These are phyloP conservation scores for Cheilosia vulpina DNA, from an alignment of 2,888 invertebrate species.

Conservation along the genomic window DNA sequence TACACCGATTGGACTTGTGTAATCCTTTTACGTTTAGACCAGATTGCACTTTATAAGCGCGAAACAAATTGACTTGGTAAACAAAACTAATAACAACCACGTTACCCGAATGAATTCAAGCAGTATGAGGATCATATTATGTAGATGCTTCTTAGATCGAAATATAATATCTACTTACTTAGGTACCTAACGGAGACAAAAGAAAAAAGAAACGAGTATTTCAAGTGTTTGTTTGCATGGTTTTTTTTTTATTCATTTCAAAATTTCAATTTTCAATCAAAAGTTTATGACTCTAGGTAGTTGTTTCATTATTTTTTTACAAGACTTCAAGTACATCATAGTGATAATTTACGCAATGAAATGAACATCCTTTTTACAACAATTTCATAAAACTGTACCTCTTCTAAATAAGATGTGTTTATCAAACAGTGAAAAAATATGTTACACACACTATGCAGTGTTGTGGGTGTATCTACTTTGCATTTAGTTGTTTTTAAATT, in stretches of 20 bases:
- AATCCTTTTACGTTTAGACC: no score
- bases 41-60: no score
- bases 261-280: constrained; percentile 27
- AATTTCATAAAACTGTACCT: constrained; percentile 32
- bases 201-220: neutral
- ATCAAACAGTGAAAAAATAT: constrained; percentile 54
- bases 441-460: neutral
- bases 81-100: no score
- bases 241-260: constrained; percentile 15
- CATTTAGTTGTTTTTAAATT: constrained; percentile 3
- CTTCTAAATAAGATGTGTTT: constrained; percentile 18
- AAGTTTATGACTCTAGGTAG: constrained; percentile 3
- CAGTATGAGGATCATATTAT: no score
- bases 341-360: constrained; percentile 9
- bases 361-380: constrained; percentile 44
- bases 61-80: no score
- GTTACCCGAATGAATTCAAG: no score
- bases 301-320: neutral
- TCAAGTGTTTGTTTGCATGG: constrained; percentile 6
- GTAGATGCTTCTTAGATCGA: no score
- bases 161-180: no score
- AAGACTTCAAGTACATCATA: constrained; percentile 23
- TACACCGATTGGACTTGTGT: no score
- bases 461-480: neutral
- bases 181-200: no score